Percentiles rank a stretch among this genome's conserved stretches.
Evolutionary conservation across 2,797 vertebrate species (phyloP).

Genomic region (Gorsachius magnificus): DNA sequence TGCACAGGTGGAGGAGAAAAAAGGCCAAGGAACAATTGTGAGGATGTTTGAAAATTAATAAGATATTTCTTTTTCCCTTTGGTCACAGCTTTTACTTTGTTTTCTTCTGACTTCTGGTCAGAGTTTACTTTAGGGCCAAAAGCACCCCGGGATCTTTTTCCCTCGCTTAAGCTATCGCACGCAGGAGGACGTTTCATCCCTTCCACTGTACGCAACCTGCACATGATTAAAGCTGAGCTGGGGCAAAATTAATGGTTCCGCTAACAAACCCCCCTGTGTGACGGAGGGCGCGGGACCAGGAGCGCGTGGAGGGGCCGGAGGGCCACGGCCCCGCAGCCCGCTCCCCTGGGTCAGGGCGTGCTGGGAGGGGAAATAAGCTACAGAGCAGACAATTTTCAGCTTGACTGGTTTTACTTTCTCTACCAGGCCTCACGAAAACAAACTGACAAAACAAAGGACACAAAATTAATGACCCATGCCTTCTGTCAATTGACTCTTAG

Average conservation of each 20-base stretch:
- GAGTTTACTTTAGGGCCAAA: not conserved
- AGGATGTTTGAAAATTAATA: slow-evolving; percentile 19
- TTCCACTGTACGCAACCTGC: slow-evolving; percentile 23
- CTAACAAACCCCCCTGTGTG: slow-evolving; percentile 77
- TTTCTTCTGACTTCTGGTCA: not conserved
- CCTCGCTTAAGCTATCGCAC: not conserved
- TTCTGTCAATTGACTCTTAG: slow-evolving; percentile 93
- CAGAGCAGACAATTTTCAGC: slow-evolving; percentile 99
- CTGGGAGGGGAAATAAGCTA: slow-evolving; percentile 88
- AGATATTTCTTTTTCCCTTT: not conserved
- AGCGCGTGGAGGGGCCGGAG: slow-evolving; percentile 79
- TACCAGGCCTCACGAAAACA: slow-evolving; percentile 94
- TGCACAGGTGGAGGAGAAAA: not conserved
- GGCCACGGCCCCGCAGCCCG: slow-evolving; percentile 73
- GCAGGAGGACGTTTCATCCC: slow-evolving; percentile 42
- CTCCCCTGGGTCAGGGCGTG: slow-evolving; percentile 83
- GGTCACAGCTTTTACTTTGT: not conserved
- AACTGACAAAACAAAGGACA: slow-evolving; percentile 99
- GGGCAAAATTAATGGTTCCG: slow-evolving; percentile 58
- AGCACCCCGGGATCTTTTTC: not conserved
- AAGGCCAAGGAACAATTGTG: not conserved
- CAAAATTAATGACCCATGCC: slow-evolving; percentile 99
- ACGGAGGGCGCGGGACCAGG: slow-evolving; percentile 81
- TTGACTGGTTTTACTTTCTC: slow-evolving; percentile 99
- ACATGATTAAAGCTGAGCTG: slow-evolving; percentile 69